Percentiles rank a stretch among this genome's conserved stretches.
phyloP scores from a whole-genome alignment of 2,113 vertebrate genomes.

The Candoia aspera region DNA sequence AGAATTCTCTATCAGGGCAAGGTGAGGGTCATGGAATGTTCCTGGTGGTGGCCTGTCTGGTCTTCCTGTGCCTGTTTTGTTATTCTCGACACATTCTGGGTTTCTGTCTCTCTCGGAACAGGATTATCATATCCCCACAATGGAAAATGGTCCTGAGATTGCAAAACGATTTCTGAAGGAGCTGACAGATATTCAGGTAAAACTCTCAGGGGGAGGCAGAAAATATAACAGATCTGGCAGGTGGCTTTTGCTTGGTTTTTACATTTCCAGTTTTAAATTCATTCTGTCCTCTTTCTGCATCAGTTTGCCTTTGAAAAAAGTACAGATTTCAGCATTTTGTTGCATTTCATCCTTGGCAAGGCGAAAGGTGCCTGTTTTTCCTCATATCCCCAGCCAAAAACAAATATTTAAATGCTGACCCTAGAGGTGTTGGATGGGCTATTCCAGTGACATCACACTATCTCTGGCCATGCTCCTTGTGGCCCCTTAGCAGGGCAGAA shows the following conservation, averaged over 20 bases:
- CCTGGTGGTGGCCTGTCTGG: rapidly evolving
- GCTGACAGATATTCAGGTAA: constrained; percentile 88
- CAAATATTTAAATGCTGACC: neutral
- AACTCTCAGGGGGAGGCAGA: neutral
- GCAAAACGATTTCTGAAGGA: constrained; percentile 83
- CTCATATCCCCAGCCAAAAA: neutral
- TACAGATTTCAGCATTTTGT: neutral
- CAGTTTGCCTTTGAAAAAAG: neutral
- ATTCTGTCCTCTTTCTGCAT: neutral
- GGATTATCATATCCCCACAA: constrained; percentile 84
- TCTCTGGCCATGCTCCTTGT: neutral
- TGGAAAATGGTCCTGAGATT: constrained; percentile 85
- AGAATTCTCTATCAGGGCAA: constrained; percentile 82
- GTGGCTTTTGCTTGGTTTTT: neutral
- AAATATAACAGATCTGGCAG: neutral
- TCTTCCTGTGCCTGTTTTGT: neutral
- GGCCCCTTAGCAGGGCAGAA: neutral
- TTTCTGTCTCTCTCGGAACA: constrained; percentile 39
- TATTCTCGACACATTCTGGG: neutral
- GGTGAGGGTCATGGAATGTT: constrained; percentile 64
- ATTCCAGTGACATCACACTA: neutral
- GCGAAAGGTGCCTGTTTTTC: neutral
- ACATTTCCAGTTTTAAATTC: neutral
- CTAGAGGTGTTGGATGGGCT: neutral
- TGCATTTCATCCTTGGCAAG: neutral